phyloP scores from a whole-genome alignment of 2,113 vertebrate genomes.

The Pomatorhinus ruficollis region DNA sequence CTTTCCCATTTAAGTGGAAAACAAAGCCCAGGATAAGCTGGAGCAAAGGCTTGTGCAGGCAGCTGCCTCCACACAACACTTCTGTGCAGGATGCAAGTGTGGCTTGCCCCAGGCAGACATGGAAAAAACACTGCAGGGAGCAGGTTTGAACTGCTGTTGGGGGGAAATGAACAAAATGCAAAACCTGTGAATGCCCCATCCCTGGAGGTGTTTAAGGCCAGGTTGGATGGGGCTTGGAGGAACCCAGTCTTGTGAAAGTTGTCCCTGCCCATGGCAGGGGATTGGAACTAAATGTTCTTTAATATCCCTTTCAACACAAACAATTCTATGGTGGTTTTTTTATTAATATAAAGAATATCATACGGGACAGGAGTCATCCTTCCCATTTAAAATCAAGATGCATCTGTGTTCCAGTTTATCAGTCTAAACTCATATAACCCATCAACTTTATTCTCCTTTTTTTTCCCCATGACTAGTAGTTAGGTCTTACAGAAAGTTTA shows the following conservation, averaged over 20 bases:
- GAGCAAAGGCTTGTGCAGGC: background rate
- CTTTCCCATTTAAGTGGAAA: background rate
- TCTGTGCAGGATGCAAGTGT: no score
- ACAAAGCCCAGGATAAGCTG: background rate
- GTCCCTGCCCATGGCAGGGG: background rate
- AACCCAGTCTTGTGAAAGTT: background rate
- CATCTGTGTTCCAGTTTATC: background rate
- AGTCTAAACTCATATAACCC: background rate
- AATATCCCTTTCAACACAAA: background rate
- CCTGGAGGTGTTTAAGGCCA: background rate
- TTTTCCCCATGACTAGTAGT: background rate
- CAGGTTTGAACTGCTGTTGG: background rate
- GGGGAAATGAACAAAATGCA: background rate
- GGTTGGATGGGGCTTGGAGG: background rate
- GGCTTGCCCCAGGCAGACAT: background rate
- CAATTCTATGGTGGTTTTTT: background rate
- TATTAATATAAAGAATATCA: background rate
- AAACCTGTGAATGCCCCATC: background rate
- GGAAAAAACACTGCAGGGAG: background rate
- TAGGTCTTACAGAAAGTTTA: background rate
- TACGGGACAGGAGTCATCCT: accelerated
- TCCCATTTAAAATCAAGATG: background rate
- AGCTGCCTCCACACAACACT: background rate
- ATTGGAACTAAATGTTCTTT: background rate
- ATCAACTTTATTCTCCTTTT: background rate